Evolutionary conservation across 2,113 vertebrate species (phyloP).

Genomic region (Myotis brandtii): DNA sequence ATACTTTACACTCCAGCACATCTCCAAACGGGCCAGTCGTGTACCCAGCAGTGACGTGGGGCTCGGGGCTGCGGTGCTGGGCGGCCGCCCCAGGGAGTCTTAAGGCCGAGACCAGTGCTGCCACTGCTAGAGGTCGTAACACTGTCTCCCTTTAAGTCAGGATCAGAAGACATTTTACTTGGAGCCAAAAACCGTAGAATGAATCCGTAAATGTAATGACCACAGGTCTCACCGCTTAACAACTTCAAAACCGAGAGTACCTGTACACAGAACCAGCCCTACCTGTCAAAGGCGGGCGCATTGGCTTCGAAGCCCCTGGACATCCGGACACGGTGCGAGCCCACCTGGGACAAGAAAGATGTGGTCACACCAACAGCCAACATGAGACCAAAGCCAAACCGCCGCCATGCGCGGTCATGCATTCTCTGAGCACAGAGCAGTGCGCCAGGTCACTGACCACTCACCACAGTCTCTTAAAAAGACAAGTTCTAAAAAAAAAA

Average conservation of each 20-base stretch:
- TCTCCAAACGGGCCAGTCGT: neutral
- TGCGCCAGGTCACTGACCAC: neutral
- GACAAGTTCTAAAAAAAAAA: neutral
- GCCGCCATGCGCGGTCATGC: neutral
- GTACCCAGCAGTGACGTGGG: neutral
- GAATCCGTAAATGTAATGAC: neutral
- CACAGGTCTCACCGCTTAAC: neutral
- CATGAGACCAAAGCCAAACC: neutral
- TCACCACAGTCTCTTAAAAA: neutral
- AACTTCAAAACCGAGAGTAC: neutral
- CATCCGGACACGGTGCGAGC: conserved; percentile 99
- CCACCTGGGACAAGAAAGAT: conserved; percentile 89
- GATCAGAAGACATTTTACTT: conserved; percentile 28
- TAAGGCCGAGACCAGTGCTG: neutral
- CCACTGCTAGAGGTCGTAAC: neutral
- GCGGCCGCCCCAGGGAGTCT: accelerated
- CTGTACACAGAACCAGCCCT: conserved; percentile 48
- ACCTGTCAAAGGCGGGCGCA: conserved; percentile 99
- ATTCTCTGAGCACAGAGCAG: neutral
- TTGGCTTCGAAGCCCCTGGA: conserved; percentile 98
- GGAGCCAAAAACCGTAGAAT: neutral
- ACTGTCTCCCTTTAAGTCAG: neutral
- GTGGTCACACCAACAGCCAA: neutral
- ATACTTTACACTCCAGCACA: neutral
- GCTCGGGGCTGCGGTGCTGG: neutral